Evolutionary conservation across 2,797 vertebrate species (phyloP).

Genomic region (Hippocampus kuda): DNA sequence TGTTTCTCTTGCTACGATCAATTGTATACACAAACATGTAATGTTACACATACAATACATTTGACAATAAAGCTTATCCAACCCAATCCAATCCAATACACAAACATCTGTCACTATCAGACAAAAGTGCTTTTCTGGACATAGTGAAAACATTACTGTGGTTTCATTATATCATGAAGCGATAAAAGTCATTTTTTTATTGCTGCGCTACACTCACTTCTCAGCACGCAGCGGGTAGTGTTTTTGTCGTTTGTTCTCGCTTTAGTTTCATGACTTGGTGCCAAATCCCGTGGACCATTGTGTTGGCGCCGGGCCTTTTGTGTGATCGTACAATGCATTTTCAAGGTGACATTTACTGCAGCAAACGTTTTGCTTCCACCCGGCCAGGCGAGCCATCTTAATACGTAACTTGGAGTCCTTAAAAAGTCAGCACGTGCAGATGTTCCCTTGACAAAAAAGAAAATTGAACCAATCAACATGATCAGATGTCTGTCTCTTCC

Average conservation of each 20-base stretch:
- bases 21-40: background rate
- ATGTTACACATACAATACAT: no score
- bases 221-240: background rate
- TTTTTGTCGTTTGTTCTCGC: background rate
- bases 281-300: conserved; percentile 9
- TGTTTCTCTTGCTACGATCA: background rate
- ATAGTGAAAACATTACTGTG: background rate
- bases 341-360: conserved; percentile 31
- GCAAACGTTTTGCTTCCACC: background rate
- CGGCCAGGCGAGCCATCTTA: background rate
- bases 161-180: background rate
- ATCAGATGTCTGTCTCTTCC: background rate
- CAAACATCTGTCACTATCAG: background rate
- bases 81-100: background rate
- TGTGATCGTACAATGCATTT: conserved; percentile 5
- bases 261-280: conserved; percentile 5
- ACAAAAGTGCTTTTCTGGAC: background rate
- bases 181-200: background rate
- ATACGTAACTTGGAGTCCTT: background rate
- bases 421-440: background rate
- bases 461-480: background rate
- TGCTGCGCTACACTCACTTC: background rate
- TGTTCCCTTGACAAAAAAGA: background rate
- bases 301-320: conserved; percentile 6
- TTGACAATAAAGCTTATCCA: no score